Conservation (phyloP, 35 echinoderm and acorn worm genomes). For the Heliocidaris erythrogramma region DNA sequence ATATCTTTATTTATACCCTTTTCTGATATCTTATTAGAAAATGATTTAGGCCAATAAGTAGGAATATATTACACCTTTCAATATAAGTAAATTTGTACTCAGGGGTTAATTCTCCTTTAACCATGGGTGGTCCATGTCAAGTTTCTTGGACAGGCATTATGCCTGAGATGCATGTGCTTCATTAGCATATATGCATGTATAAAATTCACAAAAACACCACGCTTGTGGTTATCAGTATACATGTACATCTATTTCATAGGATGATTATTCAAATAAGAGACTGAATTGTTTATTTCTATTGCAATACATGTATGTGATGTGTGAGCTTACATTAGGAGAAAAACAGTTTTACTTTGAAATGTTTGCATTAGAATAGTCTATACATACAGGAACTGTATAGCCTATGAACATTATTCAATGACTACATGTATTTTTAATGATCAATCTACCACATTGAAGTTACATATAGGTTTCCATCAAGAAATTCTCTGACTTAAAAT, state of each 20-base stretch:
- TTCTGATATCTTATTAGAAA: no score
- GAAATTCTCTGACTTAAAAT: background rate
- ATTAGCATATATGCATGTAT: background rate
- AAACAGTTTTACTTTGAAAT: background rate
- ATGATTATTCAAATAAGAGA: no score
- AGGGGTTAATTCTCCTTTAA: no score
- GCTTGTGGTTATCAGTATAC: background rate
- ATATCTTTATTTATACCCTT: no score
- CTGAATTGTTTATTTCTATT: background rate
- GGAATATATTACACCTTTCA: no score
- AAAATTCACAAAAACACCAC: background rate
- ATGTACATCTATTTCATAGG: no score
- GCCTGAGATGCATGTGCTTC: background rate
- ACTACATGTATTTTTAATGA: background rate
- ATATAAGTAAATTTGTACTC: no score
- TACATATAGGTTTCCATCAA: background rate
- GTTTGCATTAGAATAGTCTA: background rate
- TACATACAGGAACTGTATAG: background rate
- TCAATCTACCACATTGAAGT: background rate
- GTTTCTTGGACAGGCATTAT: background rate
- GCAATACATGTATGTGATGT: background rate
- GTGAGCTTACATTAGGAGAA: background rate
- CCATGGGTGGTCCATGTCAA: background rate
- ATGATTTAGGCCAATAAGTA: no score
- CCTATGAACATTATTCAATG: background rate